A percentile compares a stretch with the other conserved stretches of the same genome.
Conservation (phyloP, 2,888 invertebrate genomes). For the Clostera curtula region DNA sequence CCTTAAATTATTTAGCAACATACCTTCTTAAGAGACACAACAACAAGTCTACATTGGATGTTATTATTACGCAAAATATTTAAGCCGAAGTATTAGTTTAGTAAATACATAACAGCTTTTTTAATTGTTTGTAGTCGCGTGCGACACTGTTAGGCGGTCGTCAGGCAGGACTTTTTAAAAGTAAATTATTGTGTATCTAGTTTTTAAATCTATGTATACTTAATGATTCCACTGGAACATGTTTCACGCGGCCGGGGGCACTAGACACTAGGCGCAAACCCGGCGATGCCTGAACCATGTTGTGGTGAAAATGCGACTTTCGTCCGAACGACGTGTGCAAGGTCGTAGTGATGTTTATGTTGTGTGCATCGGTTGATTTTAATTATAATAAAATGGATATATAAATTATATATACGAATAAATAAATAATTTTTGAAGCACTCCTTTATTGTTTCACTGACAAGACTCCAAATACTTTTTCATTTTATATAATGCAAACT, state of each 20-base stretch:
- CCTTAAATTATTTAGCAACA: too few relatives aligned
- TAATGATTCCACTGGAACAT: conserved; percentile 24
- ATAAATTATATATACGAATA: conserved; percentile 74
- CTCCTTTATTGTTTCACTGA: conserved; percentile 48
- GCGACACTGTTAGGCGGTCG: conserved; percentile 14
- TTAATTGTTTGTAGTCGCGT: conserved; percentile 19
- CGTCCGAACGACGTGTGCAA: conserved; percentile 32
- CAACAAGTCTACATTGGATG: conserved; percentile 28
- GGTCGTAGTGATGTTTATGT: conserved; percentile 40
- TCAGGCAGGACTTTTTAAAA: conserved; percentile 21
- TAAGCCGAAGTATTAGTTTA: conserved; percentile 53
- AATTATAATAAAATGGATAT: conserved; percentile 71
- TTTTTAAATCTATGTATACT: conserved; percentile 28
- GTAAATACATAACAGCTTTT: conserved; percentile 37
- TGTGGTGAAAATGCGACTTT: conserved; percentile 19
- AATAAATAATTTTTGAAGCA: conserved; percentile 74
- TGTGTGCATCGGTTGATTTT: conserved; percentile 69
- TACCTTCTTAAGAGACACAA: too few relatives aligned
- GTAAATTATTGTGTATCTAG: conserved; percentile 35
- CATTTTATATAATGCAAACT: too few relatives aligned
- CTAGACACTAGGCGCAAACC: conserved; percentile 39
- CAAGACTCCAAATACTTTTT: too few relatives aligned
- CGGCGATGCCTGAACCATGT: conserved; percentile 26
- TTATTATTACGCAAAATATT: conserved; percentile 38
- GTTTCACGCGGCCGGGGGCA: conserved; percentile 21